These are phyloP conservation scores for Tarsius wallacei DNA, from an alignment of 2,797 vertebrate genomes.

Conservation along the genomic window DNA sequence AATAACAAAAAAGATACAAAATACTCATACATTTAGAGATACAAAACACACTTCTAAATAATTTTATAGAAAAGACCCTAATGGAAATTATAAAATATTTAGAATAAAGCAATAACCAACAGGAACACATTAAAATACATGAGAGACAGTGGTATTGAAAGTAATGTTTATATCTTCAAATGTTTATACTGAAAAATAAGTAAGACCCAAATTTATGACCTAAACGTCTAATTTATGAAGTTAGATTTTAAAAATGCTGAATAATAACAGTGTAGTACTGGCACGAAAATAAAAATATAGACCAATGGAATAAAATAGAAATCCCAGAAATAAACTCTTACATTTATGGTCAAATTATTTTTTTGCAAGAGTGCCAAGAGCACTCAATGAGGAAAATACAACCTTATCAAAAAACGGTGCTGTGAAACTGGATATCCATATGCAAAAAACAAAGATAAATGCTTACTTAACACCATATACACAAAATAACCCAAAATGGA, in stretches of 20 bases:
- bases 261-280: background rate
- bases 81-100: background rate
- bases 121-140: background rate
- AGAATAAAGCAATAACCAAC: background rate
- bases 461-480: background rate
- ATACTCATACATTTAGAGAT: background rate
- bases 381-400: background rate
- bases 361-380: background rate
- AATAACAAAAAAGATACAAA: background rate
- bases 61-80: background rate
- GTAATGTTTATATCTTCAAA: background rate
- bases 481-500: background rate
- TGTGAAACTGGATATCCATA: background rate
- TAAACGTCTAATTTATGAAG: background rate
- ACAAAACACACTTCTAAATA: background rate
- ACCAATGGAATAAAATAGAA: background rate
- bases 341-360: background rate
- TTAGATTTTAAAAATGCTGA: background rate
- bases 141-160: background rate
- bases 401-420: background rate
- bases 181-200: background rate
- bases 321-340: background rate
- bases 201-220: background rate
- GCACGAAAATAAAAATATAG: background rate
- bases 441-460: background rate